Percentiles rank a stretch among this genome's conserved stretches.
These are phyloP conservation scores for Dendroctonus ponderosae DNA, from an alignment of 1,140 invertebrate species.

Conservation along the genomic window DNA sequence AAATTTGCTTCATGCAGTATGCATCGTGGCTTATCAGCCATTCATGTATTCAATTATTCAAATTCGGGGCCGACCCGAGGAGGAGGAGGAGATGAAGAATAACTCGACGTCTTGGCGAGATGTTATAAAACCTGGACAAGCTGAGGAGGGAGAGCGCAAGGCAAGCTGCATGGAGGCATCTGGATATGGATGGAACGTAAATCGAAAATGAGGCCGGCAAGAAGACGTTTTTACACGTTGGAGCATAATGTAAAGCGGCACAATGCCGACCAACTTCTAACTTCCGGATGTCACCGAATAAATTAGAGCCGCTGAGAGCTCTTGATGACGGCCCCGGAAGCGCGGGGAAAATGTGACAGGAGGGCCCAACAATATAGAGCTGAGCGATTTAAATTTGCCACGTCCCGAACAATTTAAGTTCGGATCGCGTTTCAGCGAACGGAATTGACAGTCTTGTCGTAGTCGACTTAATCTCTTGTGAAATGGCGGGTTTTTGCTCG, in stretches of 20 bases:
- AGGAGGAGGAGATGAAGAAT: conserved; percentile 5
- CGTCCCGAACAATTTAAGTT: conserved; percentile 2
- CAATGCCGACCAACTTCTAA: too few species aligned
- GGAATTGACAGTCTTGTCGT: background rate
- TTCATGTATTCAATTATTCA: conserved; percentile 53
- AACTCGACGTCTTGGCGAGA: conserved; percentile 20
- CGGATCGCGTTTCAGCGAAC: background rate
- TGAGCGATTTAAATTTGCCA: conserved; percentile 1
- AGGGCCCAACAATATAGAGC: background rate
- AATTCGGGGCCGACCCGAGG: conserved; percentile 41
- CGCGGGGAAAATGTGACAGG: too few species aligned
- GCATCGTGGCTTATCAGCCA: conserved; percentile 50
- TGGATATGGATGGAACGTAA: too few species aligned
- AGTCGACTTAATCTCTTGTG: background rate
- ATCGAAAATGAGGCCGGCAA: too few species aligned
- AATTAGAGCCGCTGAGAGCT: too few species aligned
- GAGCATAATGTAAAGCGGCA: too few species aligned
- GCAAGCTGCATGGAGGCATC: too few species aligned
- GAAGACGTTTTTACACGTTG: too few species aligned
- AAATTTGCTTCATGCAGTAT: conserved; percentile 51
- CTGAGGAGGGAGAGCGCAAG: too few species aligned
- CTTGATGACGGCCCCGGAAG: too few species aligned
- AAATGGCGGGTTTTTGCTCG: background rate
- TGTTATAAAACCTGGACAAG: too few species aligned
- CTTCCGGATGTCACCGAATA: too few species aligned